Evolutionary conservation across 2,797 vertebrate genomes (phyloP), one percentile per base, ranked within the genome.

Genomic region (Gymnothorax reevesii): DNA sequence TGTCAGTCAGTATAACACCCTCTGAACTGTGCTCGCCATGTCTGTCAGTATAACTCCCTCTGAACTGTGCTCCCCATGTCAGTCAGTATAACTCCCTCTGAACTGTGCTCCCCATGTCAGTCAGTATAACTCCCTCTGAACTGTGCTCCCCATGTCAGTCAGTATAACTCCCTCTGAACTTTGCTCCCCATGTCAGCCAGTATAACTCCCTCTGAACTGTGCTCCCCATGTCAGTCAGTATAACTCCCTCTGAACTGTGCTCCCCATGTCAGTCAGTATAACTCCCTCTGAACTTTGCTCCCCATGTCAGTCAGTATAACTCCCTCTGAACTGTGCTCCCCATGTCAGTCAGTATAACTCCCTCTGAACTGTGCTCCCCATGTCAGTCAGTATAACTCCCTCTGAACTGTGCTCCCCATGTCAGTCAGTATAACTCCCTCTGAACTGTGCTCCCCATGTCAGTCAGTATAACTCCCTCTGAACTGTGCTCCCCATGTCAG

Each of bases 251-350:
- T 93, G 92, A 94, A 93, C 90, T 95, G n/a, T n/a, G n/a, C n/a
- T n/a, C n/a, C n/a, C n/a, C 83, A 80, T 82, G 84, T 73, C 59
- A 64, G 82, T 42, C 82, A 88, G 79, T 90, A 88, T 89, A 88
- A 86, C 92, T 93, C 90, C 33, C 87, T 94, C 33, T 93, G 92
- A 94, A 93, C 90, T 95, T n/a, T n/a, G n/a, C n/a, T n/a, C n/a
- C n/a, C n/a, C 83, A 80, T 82, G 84, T 73, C 59, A 64, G 82
- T 42, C 82, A 88, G 79, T 90, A 88, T 89, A 88, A 86, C 92
- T 93, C 90, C 33, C 87, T 94, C 33, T 93, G 92, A 94, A 93
- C 90, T 95, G n/a, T n/a, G n/a, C n/a, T n/a, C n/a, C n/a, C n/a
- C 83, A 80, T 82, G 84, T 73, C 59, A 64, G 82, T 42, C 82